These are phyloP conservation scores for Gorilla gorilla DNA, from an alignment of 2,113 vertebrate genomes.

Conservation along the genomic window DNA sequence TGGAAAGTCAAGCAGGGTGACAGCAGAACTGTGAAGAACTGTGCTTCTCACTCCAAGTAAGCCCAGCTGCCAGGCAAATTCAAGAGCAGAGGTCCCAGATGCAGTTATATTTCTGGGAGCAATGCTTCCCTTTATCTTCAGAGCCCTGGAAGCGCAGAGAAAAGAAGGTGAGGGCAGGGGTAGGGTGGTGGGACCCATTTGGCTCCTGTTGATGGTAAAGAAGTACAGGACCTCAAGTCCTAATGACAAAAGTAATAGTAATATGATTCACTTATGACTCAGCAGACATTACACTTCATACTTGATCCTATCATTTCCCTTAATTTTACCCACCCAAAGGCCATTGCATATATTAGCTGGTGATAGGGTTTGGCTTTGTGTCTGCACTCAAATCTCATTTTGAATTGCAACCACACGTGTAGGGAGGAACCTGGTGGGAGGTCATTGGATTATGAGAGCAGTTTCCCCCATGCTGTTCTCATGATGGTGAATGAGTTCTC, in stretches of 20 bases:
- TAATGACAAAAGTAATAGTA: not conserved
- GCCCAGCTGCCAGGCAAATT: not conserved
- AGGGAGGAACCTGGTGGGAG: no score
- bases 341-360: not conserved
- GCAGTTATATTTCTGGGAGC: not conserved
- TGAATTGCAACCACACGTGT: no score
- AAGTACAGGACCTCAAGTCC: not conserved
- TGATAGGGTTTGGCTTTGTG: no score
- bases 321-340: not conserved
- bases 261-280: not conserved
- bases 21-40: not conserved
- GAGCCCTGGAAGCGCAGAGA: not conserved
- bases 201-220: not conserved
- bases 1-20: not conserved
- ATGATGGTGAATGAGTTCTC: no score
- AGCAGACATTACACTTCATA: not conserved
- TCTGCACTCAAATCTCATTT: no score
- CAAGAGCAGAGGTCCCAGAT: not conserved
- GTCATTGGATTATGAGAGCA: no score
- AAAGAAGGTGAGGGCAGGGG: not conserved
- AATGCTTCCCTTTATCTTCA: not conserved
- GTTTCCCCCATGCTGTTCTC: no score
- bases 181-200: fast-evolving
- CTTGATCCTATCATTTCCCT: not conserved
- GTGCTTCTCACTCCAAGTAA: not conserved